Conservation (phyloP, 1,140 invertebrate genomes). For the Macrocentrus cingulum region DNA sequence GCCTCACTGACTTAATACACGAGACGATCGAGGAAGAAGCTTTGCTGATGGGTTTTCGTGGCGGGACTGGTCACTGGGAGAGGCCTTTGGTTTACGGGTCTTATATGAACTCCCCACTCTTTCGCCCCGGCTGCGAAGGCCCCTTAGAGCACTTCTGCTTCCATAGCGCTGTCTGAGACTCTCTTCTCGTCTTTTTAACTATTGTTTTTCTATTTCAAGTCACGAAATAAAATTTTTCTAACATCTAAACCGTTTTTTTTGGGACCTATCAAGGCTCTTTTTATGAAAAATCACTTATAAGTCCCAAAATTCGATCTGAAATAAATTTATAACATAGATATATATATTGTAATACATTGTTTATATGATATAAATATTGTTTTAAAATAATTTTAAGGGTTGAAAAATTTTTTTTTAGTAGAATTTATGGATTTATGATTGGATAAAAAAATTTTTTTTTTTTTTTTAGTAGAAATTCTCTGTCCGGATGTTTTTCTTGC, state of each 20-base stretch:
- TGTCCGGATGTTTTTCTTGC: no score
- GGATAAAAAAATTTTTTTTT: no score
- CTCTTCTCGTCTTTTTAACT: background rate
- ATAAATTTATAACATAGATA: no score
- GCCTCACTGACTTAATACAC: constrained; percentile 16
- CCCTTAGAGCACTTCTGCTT: background rate
- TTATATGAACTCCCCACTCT: constrained; percentile 59
- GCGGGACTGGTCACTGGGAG: constrained; percentile 58
- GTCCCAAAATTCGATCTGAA: no score
- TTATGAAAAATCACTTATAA: no score
- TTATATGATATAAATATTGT: no score
- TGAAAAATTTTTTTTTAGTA: no score
- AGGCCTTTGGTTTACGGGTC: constrained; percentile 55
- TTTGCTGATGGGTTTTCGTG: constrained; percentile 57
- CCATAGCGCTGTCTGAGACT: background rate
- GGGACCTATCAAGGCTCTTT: no score
- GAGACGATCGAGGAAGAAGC: constrained; percentile 44
- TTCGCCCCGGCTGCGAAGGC: background rate
- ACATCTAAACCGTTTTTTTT: background rate
- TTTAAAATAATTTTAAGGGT: no score
- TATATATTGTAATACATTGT: no score
- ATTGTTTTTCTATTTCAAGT: background rate
- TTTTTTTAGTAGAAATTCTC: no score
- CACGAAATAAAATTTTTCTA: background rate
- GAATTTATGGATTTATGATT: no score